Evolutionary conservation across 2,888 invertebrate genomes (phyloP), one percentile per base, ranked within the genome.

Genomic region (Cryptosula pallasiana): DNA sequence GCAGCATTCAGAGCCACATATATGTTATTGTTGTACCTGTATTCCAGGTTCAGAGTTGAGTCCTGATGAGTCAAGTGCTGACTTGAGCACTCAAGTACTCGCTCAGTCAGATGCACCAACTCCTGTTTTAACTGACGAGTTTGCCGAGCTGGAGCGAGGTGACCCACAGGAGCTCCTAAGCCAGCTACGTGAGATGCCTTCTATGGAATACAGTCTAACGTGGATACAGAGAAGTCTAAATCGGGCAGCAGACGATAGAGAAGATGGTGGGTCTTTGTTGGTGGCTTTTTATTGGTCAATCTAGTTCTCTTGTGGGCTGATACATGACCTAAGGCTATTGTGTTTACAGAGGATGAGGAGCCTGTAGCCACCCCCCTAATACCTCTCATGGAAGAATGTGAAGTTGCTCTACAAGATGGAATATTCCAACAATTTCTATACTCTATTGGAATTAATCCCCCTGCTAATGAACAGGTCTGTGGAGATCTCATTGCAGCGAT

Each of bases 361-460:
- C 90, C 90, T 0, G 88, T 25, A 32, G 63, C 63, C 63, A 63
- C 91, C 25, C 93, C 95, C 0, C 84, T 95, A 35, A 90, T 95
- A 16, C 93, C 95, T 0, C 86, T 94, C 75, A 88, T 90, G 71
- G 89, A 89, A 72, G 88, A 88, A 73, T 89, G 90, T 69, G 88
- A 89, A 16, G 86, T 88, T 34, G 93, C 94, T 2, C 90, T 94
- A 90, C 91, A 92, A 72, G 88, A 89, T 79, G 82, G 85, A 1
- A 82, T 88, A 76, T 94, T 94, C 81, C 88, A 89, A 77, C 87
- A 88, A 77, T 86, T 92, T 36, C 86, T 95, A 55, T 87, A 88
- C 72, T 89, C 89, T 0, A 82, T 93, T 36, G 93, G 93, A 1
- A 71, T 83, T 1, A 77, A 79, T 13, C 75, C 80, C 5, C 83